Base-by-base conservation (phyloP, 2,797 vertebrate species). In the Malurus leucopterus region DNA sequence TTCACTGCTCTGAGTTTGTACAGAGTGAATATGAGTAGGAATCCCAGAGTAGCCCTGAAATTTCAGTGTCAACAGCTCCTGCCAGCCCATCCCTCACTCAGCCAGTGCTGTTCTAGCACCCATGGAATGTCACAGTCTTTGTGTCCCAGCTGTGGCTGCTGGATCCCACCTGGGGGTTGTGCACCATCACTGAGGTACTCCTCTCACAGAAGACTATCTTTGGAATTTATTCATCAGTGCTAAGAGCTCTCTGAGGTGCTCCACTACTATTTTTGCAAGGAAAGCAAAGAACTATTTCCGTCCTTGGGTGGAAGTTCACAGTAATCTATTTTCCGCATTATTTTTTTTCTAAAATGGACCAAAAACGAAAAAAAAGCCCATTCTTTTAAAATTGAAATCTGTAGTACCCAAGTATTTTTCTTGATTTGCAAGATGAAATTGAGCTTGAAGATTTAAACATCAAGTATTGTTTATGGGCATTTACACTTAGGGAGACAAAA, bases 391-490 rank as follows among this genome's bases (percentile, higher is more conserved):
- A 67, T 9, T 27, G n/a, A 81, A 55, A 43, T 30, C 27, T 38
- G 18, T 46, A 40, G 4, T 19, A 84, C 15, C 3, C 22, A 47
- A 64, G 17, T 17, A 16, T 8, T 65, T 83, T 70, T 75, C 59
- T 55, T 88, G 53, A 72, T 80, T 83, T 88, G 15, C 16, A 63
- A 82, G n/a, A 49, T 74, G 68, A 73, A 81, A 86, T 32, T 68
- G 47, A 64, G 13, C 38, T 38, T 53, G 73, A 63, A 84, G 67
- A 79, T 88, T 90, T 77, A 57, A 87, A 46, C 53, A 83, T 61
- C 50, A 61, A 26, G 40, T 11, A 41, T 73, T 80, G 34, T 85
- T 82, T 79, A 64, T 91, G 43, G 41, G 6, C 11, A 53, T 84
- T 90, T 93, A 70, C 38, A 70, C 23, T 67, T 49, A 81, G 13